Base-by-base conservation (phyloP, 1,140 invertebrate genomes). In the Drosophila virilis region DNA sequence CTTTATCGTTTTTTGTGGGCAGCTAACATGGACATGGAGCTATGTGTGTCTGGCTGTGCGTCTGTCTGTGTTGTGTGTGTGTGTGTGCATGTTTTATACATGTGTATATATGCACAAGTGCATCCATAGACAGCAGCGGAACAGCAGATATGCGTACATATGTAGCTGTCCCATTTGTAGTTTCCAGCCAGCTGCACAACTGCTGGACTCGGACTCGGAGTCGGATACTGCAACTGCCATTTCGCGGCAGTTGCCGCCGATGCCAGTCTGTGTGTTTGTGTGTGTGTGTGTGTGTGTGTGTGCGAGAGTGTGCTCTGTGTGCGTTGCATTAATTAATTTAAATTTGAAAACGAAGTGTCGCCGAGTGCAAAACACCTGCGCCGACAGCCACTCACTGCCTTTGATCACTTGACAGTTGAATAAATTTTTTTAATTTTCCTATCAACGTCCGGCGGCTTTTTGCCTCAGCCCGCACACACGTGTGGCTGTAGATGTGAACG, bases 311-410 rank as follows among this genome's bases (percentile, higher is more conserved):
- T 28, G 22, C 32, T 40, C 71, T 43, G 66, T 75, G 77, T 77
- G 43, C 81, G 69, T 71, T 83, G 83, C 80, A 88, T 88, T 89
- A 88, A 88, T 89, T 88, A 88, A 89, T 88, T 84, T 89, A 68
- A 80, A 78, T 88, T 86, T 89, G 66, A 80, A 72, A 83, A 77
- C 79, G 71, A 88, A 88, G 80, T 84, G 84, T 89, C 77, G 85
- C 84, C 77, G 84, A 88, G 84, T 89, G 80, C 84, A 74, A 88
- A 88, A 88, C 84, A 88, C 84, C 84, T 88, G 84, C 84, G 84
- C 71, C 76, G 84, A 89, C 84, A 90, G 84, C 74, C 51, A 80
- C 46, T 78, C 64, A 58, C 46, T 83, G 77, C 77, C 80, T 88
- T 88, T 88, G 84, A 89, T 88, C 84, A 88, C 60, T 71, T 80